Evolutionary conservation across 2,113 vertebrate genomes (phyloP).

Genomic region (Psittacula cyanocephala): DNA sequence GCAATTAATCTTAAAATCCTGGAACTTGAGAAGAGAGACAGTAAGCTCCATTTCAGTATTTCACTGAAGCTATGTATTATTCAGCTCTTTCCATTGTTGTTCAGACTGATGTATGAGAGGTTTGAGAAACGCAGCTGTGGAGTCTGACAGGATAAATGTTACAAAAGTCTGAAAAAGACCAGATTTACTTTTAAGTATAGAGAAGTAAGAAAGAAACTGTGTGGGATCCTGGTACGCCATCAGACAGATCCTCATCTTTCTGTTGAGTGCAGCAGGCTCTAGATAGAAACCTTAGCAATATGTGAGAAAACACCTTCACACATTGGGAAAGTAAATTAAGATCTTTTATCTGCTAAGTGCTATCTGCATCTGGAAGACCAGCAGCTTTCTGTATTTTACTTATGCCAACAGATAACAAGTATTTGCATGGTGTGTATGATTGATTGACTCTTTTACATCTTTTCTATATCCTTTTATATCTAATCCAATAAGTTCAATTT

Average conservation of each 20-base stretch:
- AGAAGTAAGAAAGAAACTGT: neutral
- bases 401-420: neutral
- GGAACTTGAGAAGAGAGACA: neutral
- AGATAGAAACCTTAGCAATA: neutral
- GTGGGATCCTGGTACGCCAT: neutral
- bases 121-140: neutral
- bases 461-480: neutral
- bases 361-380: neutral
- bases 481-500: neutral
- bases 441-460: neutral
- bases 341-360: neutral
- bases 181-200: neutral
- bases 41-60: neutral
- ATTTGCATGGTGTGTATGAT: neutral
- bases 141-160: neutral
- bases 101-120: neutral
- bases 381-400: neutral
- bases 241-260: neutral
- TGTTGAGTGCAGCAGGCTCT: neutral
- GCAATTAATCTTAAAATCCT: conserved; percentile 51
- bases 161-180: neutral
- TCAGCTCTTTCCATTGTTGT: neutral
- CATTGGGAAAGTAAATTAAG: neutral
- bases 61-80: neutral
- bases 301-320: neutral